Evolutionary conservation across 2,888 invertebrate species (phyloP).

Genomic region (Scaptomyza parva): DNA sequence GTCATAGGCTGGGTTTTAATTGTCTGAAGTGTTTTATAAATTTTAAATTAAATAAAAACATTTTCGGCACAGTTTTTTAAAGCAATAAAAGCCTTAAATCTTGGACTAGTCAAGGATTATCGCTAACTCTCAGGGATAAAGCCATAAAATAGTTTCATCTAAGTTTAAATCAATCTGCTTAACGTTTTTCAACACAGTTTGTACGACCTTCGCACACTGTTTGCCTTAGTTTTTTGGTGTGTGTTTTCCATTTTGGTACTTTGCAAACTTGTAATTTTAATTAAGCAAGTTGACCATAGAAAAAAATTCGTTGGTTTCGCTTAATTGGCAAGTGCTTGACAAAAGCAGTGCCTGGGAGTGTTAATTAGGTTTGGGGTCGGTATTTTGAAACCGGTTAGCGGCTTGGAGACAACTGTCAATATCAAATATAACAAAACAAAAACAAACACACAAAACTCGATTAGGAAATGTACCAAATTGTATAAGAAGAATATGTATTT

Average conservation of each 20-base stretch:
- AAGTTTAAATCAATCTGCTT: background rate
- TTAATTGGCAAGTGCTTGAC: slow-evolving; percentile 55
- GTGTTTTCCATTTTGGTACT: slow-evolving; percentile 43
- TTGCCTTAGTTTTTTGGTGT: background rate
- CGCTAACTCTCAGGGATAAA: too few species aligned
- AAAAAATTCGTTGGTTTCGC: slow-evolving; percentile 17
- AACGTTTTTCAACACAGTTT: slow-evolving; percentile 15
- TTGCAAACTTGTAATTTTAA: slow-evolving; percentile 44
- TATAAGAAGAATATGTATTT: slow-evolving; percentile 61
- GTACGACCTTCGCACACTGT: slow-evolving; percentile 22
- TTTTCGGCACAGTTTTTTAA: too few species aligned
- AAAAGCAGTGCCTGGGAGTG: slow-evolving; percentile 31
- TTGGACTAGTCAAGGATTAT: too few species aligned
- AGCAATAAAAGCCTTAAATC: too few species aligned
- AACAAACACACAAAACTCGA: slow-evolving; percentile 13
- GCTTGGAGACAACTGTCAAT: slow-evolving; percentile 43
- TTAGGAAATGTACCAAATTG: slow-evolving; percentile 61
- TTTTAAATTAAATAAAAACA: too few species aligned
- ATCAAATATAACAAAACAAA: slow-evolving; percentile 8
- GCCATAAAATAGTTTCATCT: background rate
- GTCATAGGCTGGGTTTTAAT: too few species aligned
- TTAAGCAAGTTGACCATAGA: slow-evolving; percentile 51
- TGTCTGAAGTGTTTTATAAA: too few species aligned
- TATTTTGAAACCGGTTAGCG: slow-evolving; percentile 36
- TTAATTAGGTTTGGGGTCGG: slow-evolving; percentile 39